phyloP scores from a whole-genome alignment of 2,797 vertebrate species.

The Epinephelus awoara region DNA sequence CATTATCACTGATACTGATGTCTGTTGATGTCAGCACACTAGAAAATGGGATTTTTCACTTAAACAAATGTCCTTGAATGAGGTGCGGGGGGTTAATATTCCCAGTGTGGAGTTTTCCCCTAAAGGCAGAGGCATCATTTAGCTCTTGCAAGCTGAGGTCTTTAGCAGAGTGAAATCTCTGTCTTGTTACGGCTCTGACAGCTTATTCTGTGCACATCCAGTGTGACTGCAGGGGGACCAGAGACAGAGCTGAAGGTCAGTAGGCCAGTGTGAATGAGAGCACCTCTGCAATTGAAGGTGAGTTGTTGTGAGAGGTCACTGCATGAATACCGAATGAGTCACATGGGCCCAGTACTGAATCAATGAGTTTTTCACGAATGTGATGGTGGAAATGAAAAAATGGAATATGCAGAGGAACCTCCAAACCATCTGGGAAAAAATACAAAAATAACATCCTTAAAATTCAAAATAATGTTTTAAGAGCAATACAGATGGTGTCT shows the following conservation, averaged over 20 bases:
- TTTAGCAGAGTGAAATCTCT: conserved; percentile 70
- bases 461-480: conserved; percentile 48
- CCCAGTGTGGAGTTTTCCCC: conserved; percentile 52
- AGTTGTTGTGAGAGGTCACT: conserved; percentile 71
- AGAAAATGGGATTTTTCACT: conserved; percentile 48
- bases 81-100: conserved; percentile 68
- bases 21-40: conserved; percentile 27
- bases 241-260: conserved; percentile 68
- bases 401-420: conserved; percentile 47
- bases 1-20: conserved; percentile 14
- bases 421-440: neutral
- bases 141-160: conserved; percentile 56
- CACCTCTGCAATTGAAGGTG: conserved; percentile 71
- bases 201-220: conserved; percentile 73
- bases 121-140: conserved; percentile 66
- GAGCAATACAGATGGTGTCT: conserved; percentile 48
- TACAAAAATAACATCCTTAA: conserved; percentile 22
- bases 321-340: conserved; percentile 77
- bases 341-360: conserved; percentile 58
- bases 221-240: conserved; percentile 50
- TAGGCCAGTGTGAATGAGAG: conserved; percentile 61
- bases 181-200: conserved; percentile 69
- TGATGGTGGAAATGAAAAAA: conserved; percentile 57
- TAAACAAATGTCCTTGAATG: conserved; percentile 71
- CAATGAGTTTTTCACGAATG: conserved; percentile 40